Base-by-base conservation (phyloP, 2,888 invertebrate genomes). In the Notodonta dromedarius region DNA sequence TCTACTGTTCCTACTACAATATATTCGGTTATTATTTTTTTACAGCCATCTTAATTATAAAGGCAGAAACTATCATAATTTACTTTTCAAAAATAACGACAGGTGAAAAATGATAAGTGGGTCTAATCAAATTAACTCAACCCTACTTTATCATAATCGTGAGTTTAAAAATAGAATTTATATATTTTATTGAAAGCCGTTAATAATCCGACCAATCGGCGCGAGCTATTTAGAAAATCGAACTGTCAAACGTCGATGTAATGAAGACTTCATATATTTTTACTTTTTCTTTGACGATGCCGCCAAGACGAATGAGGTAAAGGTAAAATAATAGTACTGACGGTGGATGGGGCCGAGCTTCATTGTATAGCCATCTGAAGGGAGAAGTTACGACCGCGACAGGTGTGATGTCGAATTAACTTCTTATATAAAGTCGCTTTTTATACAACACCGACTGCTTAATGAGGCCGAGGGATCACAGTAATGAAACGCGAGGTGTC, bases 381-480 rank as follows among this genome's bases (percentile, higher is more conserved):
- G 90, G 88, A 83, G 77, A 87, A 92, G 90, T 93, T 93, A 93
- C 89, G 92, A 91, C 82, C 88, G 84, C 80, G 91, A 91, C 93
- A 93, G 93, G 93, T 93, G 93, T 88, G 91, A 91, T 89, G 87
- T 81, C 84, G 89, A 92, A 93, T 93, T 91, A 92, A 93, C 90
- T 89, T 90, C 87, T 90, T 90, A 88, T 90, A 91, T 89, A 91
- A 89, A 88, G 85, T 85, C 85, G 76, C 87, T 89, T 92, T 91
- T 92, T 91, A 88, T 89, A 87, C 88, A 90, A 83, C 84, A 84
- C 85, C 84, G 87, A 85, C 89, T 82, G 78, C 84, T 90, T 90
- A 91, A 90, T 90, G 89, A 91, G 85, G 80, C 82, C 79, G 69
- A 75, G 87, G 89, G 89, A 87, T 88, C 86, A 86, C 81, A 71